Percentiles rank a stretch among this genome's conserved stretches.
phyloP scores from a whole-genome alignment of 2,113 vertebrate species.

The Struthio camelus region DNA sequence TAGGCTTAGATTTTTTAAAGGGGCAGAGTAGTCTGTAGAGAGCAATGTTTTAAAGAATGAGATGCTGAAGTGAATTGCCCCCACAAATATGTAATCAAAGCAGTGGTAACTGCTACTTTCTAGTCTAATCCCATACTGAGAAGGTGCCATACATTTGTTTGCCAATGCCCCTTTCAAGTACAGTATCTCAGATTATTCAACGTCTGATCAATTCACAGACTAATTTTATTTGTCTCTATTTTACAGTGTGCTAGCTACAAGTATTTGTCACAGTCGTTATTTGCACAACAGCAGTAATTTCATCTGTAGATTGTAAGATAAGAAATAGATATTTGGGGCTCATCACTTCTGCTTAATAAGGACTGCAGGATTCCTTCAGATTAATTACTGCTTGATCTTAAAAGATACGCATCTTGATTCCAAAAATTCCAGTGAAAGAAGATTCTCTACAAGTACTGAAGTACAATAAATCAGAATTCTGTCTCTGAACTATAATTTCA shows the following conservation, averaged over 20 bases:
- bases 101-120: neutral
- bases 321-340: neutral
- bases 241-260: neutral
- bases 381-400: neutral
- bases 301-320: neutral
- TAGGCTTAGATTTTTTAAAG: neutral
- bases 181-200: neutral
- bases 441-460: neutral
- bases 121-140: neutral
- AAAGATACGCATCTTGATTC: neutral
- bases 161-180: neutral
- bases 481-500: neutral
- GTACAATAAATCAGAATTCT: neutral
- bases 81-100: neutral
- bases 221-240: neutral
- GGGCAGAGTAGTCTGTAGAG: neutral
- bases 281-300: neutral
- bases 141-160: neutral
- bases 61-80: neutral
- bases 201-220: neutral
- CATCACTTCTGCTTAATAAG: neutral
- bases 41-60: neutral
- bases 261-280: neutral
- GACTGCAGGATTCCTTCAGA: neutral
- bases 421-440: neutral